Evolutionary conservation across 2,113 vertebrate genomes (phyloP).

Genomic region (Xiphophorus hellerii): DNA sequence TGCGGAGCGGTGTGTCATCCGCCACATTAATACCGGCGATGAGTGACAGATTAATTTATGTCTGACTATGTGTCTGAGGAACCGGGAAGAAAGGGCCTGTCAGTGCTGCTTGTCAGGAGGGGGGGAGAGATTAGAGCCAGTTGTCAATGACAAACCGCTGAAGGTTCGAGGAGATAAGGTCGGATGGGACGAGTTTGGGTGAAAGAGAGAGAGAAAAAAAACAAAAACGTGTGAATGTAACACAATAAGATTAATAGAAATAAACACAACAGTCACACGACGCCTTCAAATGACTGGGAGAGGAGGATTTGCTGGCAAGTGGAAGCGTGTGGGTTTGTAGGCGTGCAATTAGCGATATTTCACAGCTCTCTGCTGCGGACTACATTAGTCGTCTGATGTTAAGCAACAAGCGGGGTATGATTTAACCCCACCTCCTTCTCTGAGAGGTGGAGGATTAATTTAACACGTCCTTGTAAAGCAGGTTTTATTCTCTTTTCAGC

Average conservation of each 20-base stretch:
- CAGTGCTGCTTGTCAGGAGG: slow-evolving; percentile 92
- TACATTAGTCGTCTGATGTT: slow-evolving; percentile 36
- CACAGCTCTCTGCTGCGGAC: slow-evolving; percentile 29
- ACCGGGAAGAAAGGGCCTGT: slow-evolving; percentile 94
- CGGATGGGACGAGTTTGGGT: slow-evolving; percentile 89
- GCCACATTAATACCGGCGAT: slow-evolving; percentile 81
- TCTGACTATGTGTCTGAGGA: slow-evolving; percentile 93
- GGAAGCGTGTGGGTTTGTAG: slow-evolving; percentile 34
- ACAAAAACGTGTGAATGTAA: slow-evolving; percentile 53
- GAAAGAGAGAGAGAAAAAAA: not conserved
- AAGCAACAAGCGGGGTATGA: slow-evolving; percentile 38
- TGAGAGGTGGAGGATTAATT: slow-evolving; percentile 21
- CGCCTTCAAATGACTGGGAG: slow-evolving; percentile 60
- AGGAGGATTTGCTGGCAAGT: slow-evolving; percentile 51
- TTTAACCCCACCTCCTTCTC: slow-evolving; percentile 31
- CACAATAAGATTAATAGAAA: slow-evolving; percentile 49
- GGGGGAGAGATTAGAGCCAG: slow-evolving; percentile 91
- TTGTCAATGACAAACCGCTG: slow-evolving; percentile 91
- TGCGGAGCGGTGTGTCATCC: slow-evolving; percentile 58
- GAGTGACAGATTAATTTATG: slow-evolving; percentile 99
- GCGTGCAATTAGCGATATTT: slow-evolving; percentile 41
- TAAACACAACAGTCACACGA: slow-evolving; percentile 81
- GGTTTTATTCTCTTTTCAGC: slow-evolving; percentile 26
- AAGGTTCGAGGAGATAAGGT: slow-evolving; percentile 92
- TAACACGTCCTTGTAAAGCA: slow-evolving; percentile 30